Base-by-base conservation (phyloP, 1,140 invertebrate species). In the Trichoplusia ni region DNA sequence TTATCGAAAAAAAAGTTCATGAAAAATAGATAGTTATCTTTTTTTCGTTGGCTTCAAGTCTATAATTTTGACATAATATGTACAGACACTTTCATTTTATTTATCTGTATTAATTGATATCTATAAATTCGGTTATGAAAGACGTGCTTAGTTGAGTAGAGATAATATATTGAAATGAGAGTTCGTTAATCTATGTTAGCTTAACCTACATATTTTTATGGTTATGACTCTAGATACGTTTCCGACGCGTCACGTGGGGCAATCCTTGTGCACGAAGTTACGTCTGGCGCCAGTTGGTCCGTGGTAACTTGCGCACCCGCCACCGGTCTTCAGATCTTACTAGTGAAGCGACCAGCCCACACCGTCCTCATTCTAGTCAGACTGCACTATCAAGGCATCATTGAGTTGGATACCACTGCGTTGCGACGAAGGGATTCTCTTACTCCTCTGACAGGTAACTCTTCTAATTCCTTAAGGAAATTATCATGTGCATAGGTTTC, bases 261-360 rank as follows among this genome's bases (percentile, higher is more conserved):
- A 13, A 92, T 94, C 8, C 77, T 94, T 1, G 93, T 93, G 0
- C 92, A 91, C 65, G 92, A 94, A 53, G 82, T 91, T 0, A 69
- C 78, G 1, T 70, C 67, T 0, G 82, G 86, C 27, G 84, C 81
- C 5, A 92, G 92, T 4, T 92, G 82, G 82, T 53, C 74, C 4
- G 71, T 81, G 4, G 8, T 73, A 5, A 64, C 64, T 0, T 71
- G 75, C 42, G 23, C 67, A 0, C 75, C 78, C 11, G 46, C 73
- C 4, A n/a, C 47, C 1, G 80, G 76, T 1, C 56, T 84, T 9
- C 82, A 84, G 53, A 58, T 82, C 1, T 68, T 79, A 0, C 56
- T 84, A 5, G 58, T 79, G 2, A 79, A 73, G 14, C 65, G 69
- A 44, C 38, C 68, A 4, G 9, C 56, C 4, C 76, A 78, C 27